phyloP scores from a whole-genome alignment of 2,113 vertebrate species.

The Clupea harengus region DNA sequence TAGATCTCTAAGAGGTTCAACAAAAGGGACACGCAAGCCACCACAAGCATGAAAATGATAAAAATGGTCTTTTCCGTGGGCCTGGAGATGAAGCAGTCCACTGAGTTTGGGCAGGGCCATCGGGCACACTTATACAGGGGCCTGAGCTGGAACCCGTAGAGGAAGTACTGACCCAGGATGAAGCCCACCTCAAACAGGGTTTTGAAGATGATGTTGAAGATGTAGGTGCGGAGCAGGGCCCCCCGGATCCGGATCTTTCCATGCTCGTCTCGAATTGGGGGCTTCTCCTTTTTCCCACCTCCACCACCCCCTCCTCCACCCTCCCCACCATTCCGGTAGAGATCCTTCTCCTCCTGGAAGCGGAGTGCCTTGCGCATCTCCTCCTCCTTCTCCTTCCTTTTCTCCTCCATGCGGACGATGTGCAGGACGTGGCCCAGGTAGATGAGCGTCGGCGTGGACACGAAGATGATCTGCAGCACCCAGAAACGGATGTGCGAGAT shows the following conservation, averaged over 20 bases:
- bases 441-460: constrained; percentile 91
- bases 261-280: constrained; percentile 74
- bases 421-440: constrained; percentile 92
- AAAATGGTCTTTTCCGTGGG: constrained; percentile 72
- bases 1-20: constrained; percentile 72
- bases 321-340: constrained; percentile 57
- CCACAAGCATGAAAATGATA: constrained; percentile 71
- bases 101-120: constrained; percentile 73
- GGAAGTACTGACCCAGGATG: constrained; percentile 89
- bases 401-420: constrained; percentile 88
- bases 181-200: constrained; percentile 90
- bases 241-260: constrained; percentile 84
- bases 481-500: constrained; percentile 97
- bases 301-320: constrained; percentile 45
- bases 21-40: constrained; percentile 66
- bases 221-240: constrained; percentile 82
- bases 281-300: constrained; percentile 68
- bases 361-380: constrained; percentile 65
- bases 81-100: constrained; percentile 74
- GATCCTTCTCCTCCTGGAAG: constrained; percentile 62
- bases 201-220: constrained; percentile 92
- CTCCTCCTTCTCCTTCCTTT: constrained; percentile 80
- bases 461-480: constrained; percentile 96
- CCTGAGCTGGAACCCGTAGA: constrained; percentile 86
- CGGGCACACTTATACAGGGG: constrained; percentile 85